Base-by-base conservation (phyloP, 2,888 invertebrate genomes). In the Disparrhopalites patrizii region DNA sequence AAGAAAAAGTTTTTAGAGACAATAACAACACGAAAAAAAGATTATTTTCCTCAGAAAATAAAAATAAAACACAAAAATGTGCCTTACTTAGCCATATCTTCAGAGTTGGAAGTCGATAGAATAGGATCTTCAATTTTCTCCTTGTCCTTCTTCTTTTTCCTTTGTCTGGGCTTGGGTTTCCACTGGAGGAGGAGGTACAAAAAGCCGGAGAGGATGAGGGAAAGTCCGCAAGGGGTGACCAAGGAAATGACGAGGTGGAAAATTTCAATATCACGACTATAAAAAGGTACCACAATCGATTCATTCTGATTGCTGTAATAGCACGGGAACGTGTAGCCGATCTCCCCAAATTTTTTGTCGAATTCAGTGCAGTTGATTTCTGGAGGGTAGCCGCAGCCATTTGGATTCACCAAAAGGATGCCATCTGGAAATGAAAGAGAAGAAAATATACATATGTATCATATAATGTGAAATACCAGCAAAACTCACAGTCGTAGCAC, bases 341-440 rank as follows among this genome's bases (percentile, higher is more conserved):
- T 85, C 74, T 82, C 83, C 33, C 89, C 89, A 78, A 86, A 87
- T 71, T 83, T 84, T 63, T 83, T 83, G 13, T 88, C 87, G 78
- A 90, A 90, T 78, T 88, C 88, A 73, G 85, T 84, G 80, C 90
- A 90, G 76, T 87, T 85, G 66, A 90, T 88, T 55, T 82, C 81
- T 40, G 90, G 90, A 15, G 90, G 90, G 78, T 90, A 90, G 1
- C 90, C 90, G 79, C 90, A 90, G 64, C 90, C 90, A 78, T 90
- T 90, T 77, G 90, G 89, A 80, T 90, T 90, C 61, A 90, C 89
- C 77, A 87, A 83, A 55, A 90, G 81, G 80, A 83, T 82, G 70
- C 82, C 81, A 62, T 79, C 81, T 65, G 65, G 36, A 67, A 62
- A 55, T 13, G 10, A 18, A 40, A 40, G 15, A 10, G 18, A 40